Percentiles rank a stretch among this genome's conserved stretches.
Conservation (phyloP, 2,113 vertebrate genomes). For the Neoarius graeffei region DNA sequence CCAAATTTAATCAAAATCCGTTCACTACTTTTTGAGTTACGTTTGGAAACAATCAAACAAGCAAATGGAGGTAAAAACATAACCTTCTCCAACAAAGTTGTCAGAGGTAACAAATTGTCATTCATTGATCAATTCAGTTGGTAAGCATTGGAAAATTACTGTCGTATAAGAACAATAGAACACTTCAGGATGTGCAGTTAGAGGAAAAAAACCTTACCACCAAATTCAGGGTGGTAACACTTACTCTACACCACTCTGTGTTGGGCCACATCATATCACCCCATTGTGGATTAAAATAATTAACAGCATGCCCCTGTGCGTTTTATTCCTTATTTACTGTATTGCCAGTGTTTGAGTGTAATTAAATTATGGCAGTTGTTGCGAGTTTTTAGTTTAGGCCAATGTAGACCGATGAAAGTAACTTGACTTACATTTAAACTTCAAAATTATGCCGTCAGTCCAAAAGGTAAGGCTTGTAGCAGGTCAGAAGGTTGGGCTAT, state of each 20-base stretch:
- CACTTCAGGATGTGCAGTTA: background rate
- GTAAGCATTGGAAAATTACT: background rate
- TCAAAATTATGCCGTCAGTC: background rate
- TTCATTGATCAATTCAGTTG: background rate
- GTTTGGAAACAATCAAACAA: no score
- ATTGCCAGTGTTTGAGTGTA: background rate
- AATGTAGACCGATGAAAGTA: background rate
- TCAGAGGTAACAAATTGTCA: background rate
- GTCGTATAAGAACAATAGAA: background rate
- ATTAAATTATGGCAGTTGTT: background rate
- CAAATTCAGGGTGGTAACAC: background rate
- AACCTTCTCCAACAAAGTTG: background rate
- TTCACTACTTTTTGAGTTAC: no score
- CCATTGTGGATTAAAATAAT: background rate
- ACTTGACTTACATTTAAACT: background rate
- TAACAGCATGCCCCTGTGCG: background rate
- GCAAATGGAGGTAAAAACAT: background rate
- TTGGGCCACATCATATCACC: background rate
- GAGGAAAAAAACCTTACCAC: background rate
- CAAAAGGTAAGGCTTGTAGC: background rate
- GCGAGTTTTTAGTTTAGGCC: background rate
- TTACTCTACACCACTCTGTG: background rate
- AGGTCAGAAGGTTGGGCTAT: background rate
- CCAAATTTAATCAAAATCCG: no score
- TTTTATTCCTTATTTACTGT: constrained; percentile 18